These are phyloP conservation scores for Lepisosteus osseus DNA, from an alignment of 2,113 vertebrate genomes.

Conservation along the genomic window DNA sequence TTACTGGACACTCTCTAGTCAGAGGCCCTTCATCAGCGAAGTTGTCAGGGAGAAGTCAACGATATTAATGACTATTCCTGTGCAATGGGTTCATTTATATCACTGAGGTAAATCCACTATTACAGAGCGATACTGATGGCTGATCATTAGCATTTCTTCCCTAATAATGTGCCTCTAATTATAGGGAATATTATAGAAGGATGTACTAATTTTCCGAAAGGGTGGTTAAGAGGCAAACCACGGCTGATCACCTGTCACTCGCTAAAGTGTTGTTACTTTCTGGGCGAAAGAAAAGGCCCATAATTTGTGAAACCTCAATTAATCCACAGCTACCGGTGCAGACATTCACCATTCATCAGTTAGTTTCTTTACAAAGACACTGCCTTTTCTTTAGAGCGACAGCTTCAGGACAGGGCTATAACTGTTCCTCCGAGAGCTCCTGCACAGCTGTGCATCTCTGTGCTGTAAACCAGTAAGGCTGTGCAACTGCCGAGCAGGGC, in stretches of 20 bases:
- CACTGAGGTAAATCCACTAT: not conserved
- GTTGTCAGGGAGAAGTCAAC: slow-evolving; percentile 29
- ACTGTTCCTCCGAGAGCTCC: too few species aligned
- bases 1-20: slow-evolving; percentile 19
- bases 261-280: not conserved
- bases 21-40: slow-evolving; percentile 24
- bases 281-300: not conserved
- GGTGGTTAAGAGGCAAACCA: not conserved
- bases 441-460: too few species aligned
- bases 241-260: not conserved
- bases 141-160: slow-evolving; percentile 22
- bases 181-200: not conserved
- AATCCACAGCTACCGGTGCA: too few species aligned
- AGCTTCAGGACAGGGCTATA: too few species aligned
- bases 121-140: slow-evolving; percentile 17
- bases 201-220: not conserved
- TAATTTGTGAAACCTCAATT: too few species aligned
- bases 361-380: too few species aligned
- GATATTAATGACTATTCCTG: slow-evolving; percentile 34
- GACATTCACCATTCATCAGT: too few species aligned
- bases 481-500: too few species aligned
- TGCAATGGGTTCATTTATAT: slow-evolving; percentile 16
- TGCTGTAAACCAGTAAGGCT: too few species aligned
- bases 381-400: too few species aligned
- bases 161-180: slow-evolving; percentile 15